A percentile compares a stretch with the other conserved stretches of the same genome.
phyloP scores from a whole-genome alignment of 2,888 invertebrate genomes.

The Drosophila formosana region DNA sequence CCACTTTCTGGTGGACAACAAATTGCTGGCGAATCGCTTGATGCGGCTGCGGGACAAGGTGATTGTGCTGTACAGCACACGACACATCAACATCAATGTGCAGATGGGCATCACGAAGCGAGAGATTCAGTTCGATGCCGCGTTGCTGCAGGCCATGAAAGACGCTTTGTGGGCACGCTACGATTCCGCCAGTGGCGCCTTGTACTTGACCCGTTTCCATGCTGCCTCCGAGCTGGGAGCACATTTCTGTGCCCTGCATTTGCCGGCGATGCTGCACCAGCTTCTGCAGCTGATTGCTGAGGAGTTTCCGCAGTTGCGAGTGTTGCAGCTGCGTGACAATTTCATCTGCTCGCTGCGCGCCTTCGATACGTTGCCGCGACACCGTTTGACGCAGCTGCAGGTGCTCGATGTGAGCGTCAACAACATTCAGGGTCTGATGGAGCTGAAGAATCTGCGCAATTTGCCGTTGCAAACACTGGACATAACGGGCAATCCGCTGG shows the following conservation, averaged over 20 bases:
- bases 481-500: constrained; percentile 34
- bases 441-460: constrained; percentile 27
- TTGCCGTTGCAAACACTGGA: constrained; percentile 13
- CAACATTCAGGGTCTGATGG: constrained; percentile 20
- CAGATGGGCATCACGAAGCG: background rate
- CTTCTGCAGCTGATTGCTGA: constrained; percentile 6
- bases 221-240: constrained; percentile 6
- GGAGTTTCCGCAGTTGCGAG: constrained; percentile 4
- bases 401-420: constrained; percentile 47
- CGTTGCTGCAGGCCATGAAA: background rate
- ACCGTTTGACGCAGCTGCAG: constrained; percentile 12
- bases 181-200: background rate
- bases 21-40: constrained; percentile 48
- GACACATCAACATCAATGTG: constrained; percentile 24
- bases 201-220: constrained; percentile 51
- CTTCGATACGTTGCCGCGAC: constrained; percentile 11
- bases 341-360: constrained; percentile 36
- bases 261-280: constrained; percentile 17
- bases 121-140: background rate
- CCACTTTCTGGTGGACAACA: constrained; percentile 45
- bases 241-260: constrained; percentile 34
- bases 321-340: constrained; percentile 41
- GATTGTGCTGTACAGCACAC: constrained; percentile 18
- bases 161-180: constrained; percentile 21
- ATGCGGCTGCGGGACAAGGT: constrained; percentile 29